A percentile compares a stretch with the other conserved stretches of the same genome.
These are phyloP conservation scores for Balaeniceps rex DNA, from an alignment of 2,113 vertebrate genomes.

Conservation along the genomic window DNA sequence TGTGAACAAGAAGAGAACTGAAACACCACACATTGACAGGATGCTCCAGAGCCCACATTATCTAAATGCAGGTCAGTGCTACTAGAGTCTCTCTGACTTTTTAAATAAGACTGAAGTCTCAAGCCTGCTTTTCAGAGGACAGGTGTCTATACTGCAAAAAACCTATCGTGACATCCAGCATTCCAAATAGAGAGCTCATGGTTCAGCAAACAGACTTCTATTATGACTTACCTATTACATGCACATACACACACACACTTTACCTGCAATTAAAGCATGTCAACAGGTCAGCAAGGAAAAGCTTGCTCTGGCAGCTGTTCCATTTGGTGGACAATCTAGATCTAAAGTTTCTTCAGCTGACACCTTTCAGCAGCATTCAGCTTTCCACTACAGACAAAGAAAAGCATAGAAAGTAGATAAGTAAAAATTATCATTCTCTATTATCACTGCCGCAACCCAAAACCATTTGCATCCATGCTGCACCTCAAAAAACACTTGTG, in stretches of 20 bases:
- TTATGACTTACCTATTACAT: not conserved
- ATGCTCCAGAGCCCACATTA: not conserved
- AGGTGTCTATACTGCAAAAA: accelerated
- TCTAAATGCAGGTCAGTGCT: not conserved
- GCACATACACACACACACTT: not conserved
- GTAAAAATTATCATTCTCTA: not conserved
- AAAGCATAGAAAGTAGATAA: not conserved
- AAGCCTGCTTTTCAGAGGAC: not conserved
- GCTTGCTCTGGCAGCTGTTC: not conserved
- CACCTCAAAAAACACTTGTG: not conserved
- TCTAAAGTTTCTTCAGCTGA: not conserved
- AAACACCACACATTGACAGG: not conserved
- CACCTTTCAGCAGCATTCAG: not conserved
- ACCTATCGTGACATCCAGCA: accelerated
- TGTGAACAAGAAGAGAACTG: not conserved
- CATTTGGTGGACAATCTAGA: not conserved
- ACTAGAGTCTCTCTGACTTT: not conserved
- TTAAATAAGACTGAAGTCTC: not conserved
- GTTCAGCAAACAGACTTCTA: not conserved
- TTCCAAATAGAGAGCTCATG: not conserved
- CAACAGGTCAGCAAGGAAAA: not conserved
- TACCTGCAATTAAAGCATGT: not conserved
- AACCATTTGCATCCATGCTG: not conserved
- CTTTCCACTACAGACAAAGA: not conserved
- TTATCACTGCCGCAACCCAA: not conserved